Percentiles rank a stretch among this genome's conserved stretches.
phyloP scores from a whole-genome alignment of 2,888 invertebrate genomes.

The Hypolimnas misippus region DNA sequence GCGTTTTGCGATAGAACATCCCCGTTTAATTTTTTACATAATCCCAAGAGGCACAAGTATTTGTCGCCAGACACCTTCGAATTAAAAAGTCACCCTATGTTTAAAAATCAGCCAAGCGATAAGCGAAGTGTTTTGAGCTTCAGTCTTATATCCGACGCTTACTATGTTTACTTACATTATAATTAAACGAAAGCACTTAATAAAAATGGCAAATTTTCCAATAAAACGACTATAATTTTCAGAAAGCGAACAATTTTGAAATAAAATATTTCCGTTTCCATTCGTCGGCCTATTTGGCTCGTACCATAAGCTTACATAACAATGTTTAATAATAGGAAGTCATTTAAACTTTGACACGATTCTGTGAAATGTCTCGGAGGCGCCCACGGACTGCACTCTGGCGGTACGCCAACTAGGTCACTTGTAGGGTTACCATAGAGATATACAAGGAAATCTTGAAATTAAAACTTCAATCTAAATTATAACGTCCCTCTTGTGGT shows the following conservation, averaged over 20 bases:
- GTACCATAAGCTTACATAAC: slow-evolving; percentile 32
- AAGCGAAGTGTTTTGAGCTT: slow-evolving; percentile 2
- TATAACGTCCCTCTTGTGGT: background rate
- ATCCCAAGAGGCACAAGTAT: background rate
- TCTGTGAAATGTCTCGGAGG: slow-evolving; percentile 53
- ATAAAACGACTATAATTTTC: background rate
- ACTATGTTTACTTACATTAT: background rate
- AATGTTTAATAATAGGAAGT: slow-evolving; percentile 40
- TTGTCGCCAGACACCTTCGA: slow-evolving; percentile 17
- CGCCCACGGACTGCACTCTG: slow-evolving; percentile 60
- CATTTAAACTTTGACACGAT: slow-evolving; percentile 53
- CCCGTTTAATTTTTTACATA: background rate
- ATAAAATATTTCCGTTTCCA: slow-evolving; percentile 21
- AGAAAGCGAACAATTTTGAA: background rate
- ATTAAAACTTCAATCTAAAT: background rate
- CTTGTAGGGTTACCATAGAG: slow-evolving; percentile 55
- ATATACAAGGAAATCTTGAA: slow-evolving; percentile 24
- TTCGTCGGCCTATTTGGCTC: slow-evolving; percentile 35
- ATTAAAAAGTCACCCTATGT: slow-evolving; percentile 8
- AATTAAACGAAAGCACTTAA: background rate
- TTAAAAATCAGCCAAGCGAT: slow-evolving; percentile 8
- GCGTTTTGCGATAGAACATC: background rate
- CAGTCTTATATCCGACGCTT: background rate
- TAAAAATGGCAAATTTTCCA: background rate
- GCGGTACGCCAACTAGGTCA: slow-evolving; percentile 73